Conservation (phyloP, 2,797 vertebrate species). For the Neomorphus geoffroyi region DNA sequence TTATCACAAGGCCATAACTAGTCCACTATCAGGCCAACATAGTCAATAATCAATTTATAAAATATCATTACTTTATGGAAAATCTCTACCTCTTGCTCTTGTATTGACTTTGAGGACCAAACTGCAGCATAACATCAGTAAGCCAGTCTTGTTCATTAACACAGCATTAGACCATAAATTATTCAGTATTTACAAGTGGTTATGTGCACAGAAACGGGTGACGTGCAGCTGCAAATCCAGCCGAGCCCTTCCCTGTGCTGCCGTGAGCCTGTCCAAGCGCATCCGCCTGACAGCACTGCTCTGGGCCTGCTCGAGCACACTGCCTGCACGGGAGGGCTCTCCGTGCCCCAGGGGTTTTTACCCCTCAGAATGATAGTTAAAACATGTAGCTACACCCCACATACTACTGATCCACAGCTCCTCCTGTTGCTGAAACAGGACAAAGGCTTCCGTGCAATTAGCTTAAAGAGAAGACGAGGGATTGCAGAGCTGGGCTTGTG, state of each 20-base stretch:
- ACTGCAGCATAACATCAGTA: not conserved
- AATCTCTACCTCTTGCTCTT: not conserved
- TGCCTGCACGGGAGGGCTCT: not conserved
- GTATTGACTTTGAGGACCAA: conserved; percentile 6
- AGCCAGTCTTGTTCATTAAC: conserved; percentile 4
- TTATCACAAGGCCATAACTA: conserved; percentile 15
- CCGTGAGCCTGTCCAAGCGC: not conserved
- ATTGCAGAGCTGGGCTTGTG: not conserved
- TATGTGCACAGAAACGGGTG: not conserved
- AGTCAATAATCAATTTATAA: conserved; percentile 65
- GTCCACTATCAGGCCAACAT: not conserved
- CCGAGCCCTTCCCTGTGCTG: not conserved
- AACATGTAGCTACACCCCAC: not conserved
- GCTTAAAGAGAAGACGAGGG: not conserved
- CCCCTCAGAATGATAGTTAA: not conserved
- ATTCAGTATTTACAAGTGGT: not conserved
- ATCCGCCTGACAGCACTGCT: conserved; percentile 7
- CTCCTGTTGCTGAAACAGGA: not conserved
- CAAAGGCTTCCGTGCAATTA: not conserved
- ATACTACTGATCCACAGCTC: not conserved
- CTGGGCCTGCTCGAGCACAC: not conserved
- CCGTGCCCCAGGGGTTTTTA: not conserved
- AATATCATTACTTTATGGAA: conserved; percentile 46
- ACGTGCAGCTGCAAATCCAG: not conserved
- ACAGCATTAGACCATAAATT: conserved; percentile 15